phyloP scores from a whole-genome alignment of 2,113 vertebrate genomes.

The Catharus bicknelli region DNA sequence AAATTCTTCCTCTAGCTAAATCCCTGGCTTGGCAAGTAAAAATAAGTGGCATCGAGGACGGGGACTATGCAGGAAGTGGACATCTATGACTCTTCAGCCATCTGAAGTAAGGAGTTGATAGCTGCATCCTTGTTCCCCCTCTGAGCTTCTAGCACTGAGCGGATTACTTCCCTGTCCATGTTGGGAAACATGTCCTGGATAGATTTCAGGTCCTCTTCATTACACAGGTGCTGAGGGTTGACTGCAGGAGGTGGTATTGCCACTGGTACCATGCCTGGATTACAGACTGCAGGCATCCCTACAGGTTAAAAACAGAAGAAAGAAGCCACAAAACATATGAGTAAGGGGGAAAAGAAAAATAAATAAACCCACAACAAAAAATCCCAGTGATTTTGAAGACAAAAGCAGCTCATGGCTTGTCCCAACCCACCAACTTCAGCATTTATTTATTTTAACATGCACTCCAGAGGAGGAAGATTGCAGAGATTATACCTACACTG shows the following conservation, averaged over 20 bases:
- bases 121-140: slow-evolving; percentile 90
- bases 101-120: slow-evolving; percentile 96
- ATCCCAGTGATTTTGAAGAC: neutral
- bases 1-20: slow-evolving; percentile 69
- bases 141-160: slow-evolving; percentile 93
- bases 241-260: slow-evolving; percentile 79
- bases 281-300: slow-evolving; percentile 91
- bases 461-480: neutral
- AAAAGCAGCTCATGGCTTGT: neutral
- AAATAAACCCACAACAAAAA: neutral
- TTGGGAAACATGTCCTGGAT: slow-evolving; percentile 98
- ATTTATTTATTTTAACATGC: neutral
- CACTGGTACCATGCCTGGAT: slow-evolving; percentile 89
- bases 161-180: slow-evolving; percentile 92
- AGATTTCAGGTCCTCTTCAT: slow-evolving; percentile 90
- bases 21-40: slow-evolving; percentile 67
- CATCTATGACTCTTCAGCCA: slow-evolving; percentile 91
- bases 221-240: slow-evolving; percentile 79
- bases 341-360: accelerated
- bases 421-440: neutral
- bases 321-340: neutral
- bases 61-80: neutral
- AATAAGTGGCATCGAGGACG: neutral
- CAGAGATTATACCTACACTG: neutral
- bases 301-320: neutral